Conservation (phyloP, 2,113 vertebrate species). For the Clinocottus analis region DNA sequence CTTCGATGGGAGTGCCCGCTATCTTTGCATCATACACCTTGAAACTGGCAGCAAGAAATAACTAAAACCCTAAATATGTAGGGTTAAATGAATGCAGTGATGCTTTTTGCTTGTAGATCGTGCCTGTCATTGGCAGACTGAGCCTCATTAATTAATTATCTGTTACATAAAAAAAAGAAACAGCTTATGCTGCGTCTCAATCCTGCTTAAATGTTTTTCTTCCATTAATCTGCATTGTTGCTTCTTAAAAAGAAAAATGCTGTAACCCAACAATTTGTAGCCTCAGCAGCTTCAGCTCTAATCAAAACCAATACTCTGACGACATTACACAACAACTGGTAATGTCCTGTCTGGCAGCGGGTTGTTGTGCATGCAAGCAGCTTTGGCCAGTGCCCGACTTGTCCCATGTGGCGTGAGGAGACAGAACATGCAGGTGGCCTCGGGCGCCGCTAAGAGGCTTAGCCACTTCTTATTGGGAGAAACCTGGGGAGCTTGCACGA, state of each 20-base stretch:
- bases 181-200: neutral
- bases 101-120: too few species aligned
- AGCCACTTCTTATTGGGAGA: conserved; percentile 50
- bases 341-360: conserved; percentile 16
- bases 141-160: neutral
- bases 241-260: neutral
- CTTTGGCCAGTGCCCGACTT: conserved; percentile 55
- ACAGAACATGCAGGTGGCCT: conserved; percentile 69
- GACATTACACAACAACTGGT: conserved; percentile 38
- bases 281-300: conserved; percentile 22
- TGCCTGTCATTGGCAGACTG: neutral
- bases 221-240: neutral
- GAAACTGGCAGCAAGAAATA: neutral
- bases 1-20: neutral
- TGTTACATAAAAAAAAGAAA: neutral
- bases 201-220: neutral
- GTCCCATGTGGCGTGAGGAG: conserved; percentile 57
- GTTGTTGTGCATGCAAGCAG: conserved; percentile 36
- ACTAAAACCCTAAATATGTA: neutral
- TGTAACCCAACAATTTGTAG: neutral
- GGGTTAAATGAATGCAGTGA: too few species aligned
- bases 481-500: conserved; percentile 59
- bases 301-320: conserved; percentile 46
- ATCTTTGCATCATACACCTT: neutral
- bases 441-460: conserved; percentile 68